A percentile compares a stretch with the other conserved stretches of the same genome.
Evolutionary conservation across 2,888 invertebrate species (phyloP).

Genomic region (Euplagia quadripunctaria): DNA sequence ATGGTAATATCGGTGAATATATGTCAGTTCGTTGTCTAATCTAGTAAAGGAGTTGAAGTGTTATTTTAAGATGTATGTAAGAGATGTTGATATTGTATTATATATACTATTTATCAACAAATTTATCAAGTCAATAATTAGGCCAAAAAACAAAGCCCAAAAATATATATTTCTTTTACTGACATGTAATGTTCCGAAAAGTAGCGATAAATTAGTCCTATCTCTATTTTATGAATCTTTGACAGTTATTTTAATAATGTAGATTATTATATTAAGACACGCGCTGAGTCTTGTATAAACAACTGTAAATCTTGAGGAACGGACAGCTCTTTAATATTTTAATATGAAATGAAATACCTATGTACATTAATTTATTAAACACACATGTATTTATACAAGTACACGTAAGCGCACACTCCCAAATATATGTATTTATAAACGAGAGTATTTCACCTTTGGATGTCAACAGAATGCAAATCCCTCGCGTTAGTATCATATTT

Average conservation of each 20-base stretch:
- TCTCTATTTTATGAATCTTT: too few relatives aligned
- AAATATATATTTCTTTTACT: too few relatives aligned
- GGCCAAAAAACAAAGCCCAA: not conserved
- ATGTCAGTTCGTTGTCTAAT: conserved; percentile 28
- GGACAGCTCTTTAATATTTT: not conserved
- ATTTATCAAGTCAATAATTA: not conserved
- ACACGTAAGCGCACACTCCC: not conserved
- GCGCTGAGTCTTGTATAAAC: not conserved
- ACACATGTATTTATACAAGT: too few relatives aligned
- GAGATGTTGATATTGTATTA: not conserved
- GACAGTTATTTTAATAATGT: not conserved
- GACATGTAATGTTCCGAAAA: not conserved
- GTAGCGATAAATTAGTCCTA: too few relatives aligned
- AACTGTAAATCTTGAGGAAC: not conserved
- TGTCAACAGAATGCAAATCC: not conserved
- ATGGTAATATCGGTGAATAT: conserved; percentile 35
- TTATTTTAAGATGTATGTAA: not conserved
- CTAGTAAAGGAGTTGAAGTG: conserved; percentile 24
- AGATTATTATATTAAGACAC: not conserved
- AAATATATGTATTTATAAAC: not conserved
- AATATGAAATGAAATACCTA: not conserved
- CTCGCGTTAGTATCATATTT: not conserved
- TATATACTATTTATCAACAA: too few relatives aligned
- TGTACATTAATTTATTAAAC: not conserved
- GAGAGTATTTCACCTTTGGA: not conserved